phyloP scores from a whole-genome alignment of 2,113 vertebrate species.

The Oxygymnocypris stewartii region DNA sequence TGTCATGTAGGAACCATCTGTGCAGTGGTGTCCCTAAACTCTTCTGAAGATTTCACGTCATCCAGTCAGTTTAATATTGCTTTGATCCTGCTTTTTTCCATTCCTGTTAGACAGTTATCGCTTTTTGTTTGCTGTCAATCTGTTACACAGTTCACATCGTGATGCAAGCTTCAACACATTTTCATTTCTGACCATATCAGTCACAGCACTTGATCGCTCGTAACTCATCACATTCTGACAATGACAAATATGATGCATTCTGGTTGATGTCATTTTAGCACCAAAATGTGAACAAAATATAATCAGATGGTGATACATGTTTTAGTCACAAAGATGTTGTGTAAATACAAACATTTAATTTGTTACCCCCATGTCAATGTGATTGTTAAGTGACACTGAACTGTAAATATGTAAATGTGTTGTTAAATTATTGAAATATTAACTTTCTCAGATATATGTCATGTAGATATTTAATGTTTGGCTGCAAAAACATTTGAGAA shows the following conservation, averaged over 20 bases:
- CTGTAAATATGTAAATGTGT: too few species aligned
- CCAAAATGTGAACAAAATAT: neutral
- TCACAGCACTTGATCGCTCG: neutral
- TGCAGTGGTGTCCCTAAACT: slow-evolving; percentile 19
- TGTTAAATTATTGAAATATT: too few species aligned
- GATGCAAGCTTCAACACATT: slow-evolving; percentile 9
- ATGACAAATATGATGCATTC: neutral
- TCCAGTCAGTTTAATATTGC: slow-evolving; percentile 9
- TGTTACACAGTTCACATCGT: neutral
- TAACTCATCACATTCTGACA: neutral
- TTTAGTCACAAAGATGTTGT: neutral
- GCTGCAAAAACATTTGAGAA: too few species aligned
- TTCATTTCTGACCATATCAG: neutral
- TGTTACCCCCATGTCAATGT: too few species aligned
- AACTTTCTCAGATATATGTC: too few species aligned
- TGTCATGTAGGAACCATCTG: slow-evolving; percentile 16
- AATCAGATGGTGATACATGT: neutral
- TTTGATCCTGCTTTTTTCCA: slow-evolving; percentile 4
- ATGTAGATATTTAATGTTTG: too few species aligned
- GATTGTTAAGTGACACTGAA: too few species aligned
- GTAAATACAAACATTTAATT: too few species aligned
- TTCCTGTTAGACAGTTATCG: slow-evolving; percentile 8
- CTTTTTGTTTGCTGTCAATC: slow-evolving; percentile 29
- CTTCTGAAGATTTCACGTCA: neutral
- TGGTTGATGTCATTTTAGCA: neutral